Conservation (phyloP, 2,797 vertebrate species). For the Dipus sagitta region DNA sequence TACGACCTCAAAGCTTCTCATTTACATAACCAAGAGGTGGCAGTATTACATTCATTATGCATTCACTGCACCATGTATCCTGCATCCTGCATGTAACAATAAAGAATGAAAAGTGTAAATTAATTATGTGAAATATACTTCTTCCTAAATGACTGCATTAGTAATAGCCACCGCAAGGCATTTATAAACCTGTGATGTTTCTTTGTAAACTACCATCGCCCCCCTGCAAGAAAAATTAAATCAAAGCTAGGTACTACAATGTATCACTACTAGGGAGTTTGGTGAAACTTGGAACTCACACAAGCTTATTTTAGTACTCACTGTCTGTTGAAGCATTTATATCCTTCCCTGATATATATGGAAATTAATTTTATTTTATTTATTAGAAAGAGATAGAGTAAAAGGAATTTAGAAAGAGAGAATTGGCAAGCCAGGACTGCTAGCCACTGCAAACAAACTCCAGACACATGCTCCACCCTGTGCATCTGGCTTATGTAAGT, state of each 20-base stretch:
- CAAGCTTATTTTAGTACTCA: conserved; percentile 25
- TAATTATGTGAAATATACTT: conserved; percentile 57
- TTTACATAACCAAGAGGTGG: conserved; percentile 81
- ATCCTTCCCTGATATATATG: conserved; percentile 44
- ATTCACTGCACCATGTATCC: conserved; percentile 32
- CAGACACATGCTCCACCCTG: no score
- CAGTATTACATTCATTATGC: conserved; percentile 76
- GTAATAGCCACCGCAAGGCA: conserved; percentile 34
- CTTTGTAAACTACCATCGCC: conserved; percentile 52
- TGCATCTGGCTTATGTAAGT: no score
- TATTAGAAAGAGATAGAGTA: no score
- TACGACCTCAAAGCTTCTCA: conserved; percentile 63
- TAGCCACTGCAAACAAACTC: no score
- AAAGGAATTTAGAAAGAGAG: no score
- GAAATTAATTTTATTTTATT: not conserved
- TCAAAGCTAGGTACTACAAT: conserved; percentile 47
- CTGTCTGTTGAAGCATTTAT: conserved; percentile 45
- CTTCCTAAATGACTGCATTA: conserved; percentile 62
- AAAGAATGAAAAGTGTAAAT: conserved; percentile 62
- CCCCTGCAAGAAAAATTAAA: not conserved
- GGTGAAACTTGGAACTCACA: conserved; percentile 27
- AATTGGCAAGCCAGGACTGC: no score
- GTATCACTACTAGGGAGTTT: conserved; percentile 45
- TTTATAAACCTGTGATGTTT: conserved; percentile 53
- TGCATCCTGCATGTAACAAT: conserved; percentile 41